These are phyloP conservation scores for Saccostrea cuccullata DNA, from an alignment of 1,140 invertebrate species.

Conservation along the genomic window DNA sequence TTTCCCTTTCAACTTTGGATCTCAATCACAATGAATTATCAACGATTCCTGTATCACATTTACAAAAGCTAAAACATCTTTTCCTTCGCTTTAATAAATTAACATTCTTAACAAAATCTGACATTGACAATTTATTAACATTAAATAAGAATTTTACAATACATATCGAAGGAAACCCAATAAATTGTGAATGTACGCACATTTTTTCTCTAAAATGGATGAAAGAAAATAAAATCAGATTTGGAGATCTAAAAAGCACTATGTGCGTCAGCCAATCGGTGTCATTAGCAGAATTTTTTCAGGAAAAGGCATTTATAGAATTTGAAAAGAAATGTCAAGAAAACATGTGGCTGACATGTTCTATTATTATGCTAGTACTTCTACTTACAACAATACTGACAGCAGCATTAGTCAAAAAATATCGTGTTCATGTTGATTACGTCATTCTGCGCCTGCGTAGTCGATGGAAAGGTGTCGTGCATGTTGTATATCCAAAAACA, in stretches of 20 bases:
- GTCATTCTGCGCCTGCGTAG: background rate
- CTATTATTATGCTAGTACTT: background rate
- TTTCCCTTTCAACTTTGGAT: too few relatives aligned
- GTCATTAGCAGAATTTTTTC: background rate
- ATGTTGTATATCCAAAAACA: background rate
- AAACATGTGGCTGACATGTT: background rate
- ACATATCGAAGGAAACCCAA: background rate
- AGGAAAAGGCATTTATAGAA: background rate
- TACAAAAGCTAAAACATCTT: background rate
- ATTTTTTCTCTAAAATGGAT: background rate
- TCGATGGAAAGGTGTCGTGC: background rate
- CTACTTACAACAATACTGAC: background rate
- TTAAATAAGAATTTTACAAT: background rate
- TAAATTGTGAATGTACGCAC: background rate
- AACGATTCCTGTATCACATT: too few relatives aligned
- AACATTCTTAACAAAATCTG: background rate
- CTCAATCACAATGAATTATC: too few relatives aligned
- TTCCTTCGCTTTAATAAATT: background rate
- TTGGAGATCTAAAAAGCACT: background rate
- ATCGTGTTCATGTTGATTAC: constrained; percentile 9
- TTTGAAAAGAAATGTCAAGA: background rate
- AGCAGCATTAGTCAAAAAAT: background rate
- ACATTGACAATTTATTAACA: background rate
- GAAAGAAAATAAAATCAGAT: background rate
- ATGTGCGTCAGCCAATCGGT: background rate